Evolutionary conservation across 2,888 invertebrate genomes (phyloP), one percentile per base, ranked within the genome.

Genomic region (Thera obeliscata): DNA sequence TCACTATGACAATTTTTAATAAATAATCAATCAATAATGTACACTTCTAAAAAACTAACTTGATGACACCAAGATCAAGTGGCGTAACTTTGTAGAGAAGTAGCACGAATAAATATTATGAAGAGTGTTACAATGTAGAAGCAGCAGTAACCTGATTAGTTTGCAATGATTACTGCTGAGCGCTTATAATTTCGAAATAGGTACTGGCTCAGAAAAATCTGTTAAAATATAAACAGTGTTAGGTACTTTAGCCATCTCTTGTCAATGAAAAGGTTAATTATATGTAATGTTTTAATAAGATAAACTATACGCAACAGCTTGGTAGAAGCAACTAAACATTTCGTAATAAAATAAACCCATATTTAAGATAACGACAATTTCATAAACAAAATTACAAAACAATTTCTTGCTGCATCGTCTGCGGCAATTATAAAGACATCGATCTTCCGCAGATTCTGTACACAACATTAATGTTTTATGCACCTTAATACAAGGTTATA

Each of bases 361-460:
- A n/a, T 57, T 50, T 5, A 50, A 35, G 48, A 56, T 62, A 71
- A 74, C 67, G 71, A 73, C 71, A 73, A 69, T 71, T 70, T 62
- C 70, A 73, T 74, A 62, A 56, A 62, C 67, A 67, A 71, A 70
- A 74, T 74, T 61, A 71, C 69, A 49, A 66, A 73, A 71, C 67
- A 73, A 71, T 70, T 69, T 49, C 43, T 48, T 54, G 64, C 43
- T 50, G 57, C 72, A 61, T 56, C 38, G 59, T 64, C 66, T 55
- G 63, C 4, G 59, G 73, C 70, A 71, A 75, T 75, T 75, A 75
- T 69, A 71, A 67, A 75, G 63, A 66, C 64, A 73, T 75, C 69
- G 59, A 60, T 73, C 73, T 67, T 70, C 50, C 12, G 67, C 68
- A 56, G 59, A 55, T 49, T 62, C 54, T 43, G 33, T 55, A 6